Evolutionary conservation across 64 coral and sea anemone genomes (phyloP).

Genomic region (Pachyseris speciosa): DNA sequence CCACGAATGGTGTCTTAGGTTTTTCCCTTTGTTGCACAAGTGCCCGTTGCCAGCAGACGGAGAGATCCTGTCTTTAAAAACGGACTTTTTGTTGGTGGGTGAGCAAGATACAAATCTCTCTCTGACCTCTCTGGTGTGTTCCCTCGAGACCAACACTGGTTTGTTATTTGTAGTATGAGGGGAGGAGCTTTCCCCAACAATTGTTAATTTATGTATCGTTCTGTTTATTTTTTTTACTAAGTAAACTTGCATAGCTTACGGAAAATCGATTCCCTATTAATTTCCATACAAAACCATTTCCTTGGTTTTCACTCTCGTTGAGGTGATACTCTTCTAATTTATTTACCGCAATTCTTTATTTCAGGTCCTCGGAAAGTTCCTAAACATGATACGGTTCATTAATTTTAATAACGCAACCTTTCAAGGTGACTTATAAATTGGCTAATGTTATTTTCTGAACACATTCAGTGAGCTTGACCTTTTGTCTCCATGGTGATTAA

Average conservation of each 20-base stretch:
- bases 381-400: too few species aligned
- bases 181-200: constrained; percentile 34
- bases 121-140: neutral
- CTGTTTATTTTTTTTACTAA: neutral
- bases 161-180: neutral
- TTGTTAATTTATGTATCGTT: constrained; percentile 34
- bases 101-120: neutral
- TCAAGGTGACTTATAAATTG: too few species aligned
- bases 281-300: neutral
- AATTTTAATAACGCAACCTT: too few species aligned
- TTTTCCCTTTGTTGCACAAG: neutral
- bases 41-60: neutral
- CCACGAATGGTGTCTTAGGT: neutral
- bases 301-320: too few species aligned
- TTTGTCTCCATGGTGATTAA: too few species aligned
- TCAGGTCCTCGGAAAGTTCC: too few species aligned
- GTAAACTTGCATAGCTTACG: constrained; percentile 6
- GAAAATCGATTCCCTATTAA: neutral
- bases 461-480: too few species aligned
- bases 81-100: neutral
- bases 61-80: neutral
- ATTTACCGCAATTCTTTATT: too few species aligned
- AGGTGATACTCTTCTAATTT: too few species aligned
- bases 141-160: constrained; percentile 21
- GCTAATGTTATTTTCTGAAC: too few species aligned